These are phyloP conservation scores for Drosophila nigricruria DNA, from an alignment of 2,888 invertebrate genomes.

Conservation along the genomic window DNA sequence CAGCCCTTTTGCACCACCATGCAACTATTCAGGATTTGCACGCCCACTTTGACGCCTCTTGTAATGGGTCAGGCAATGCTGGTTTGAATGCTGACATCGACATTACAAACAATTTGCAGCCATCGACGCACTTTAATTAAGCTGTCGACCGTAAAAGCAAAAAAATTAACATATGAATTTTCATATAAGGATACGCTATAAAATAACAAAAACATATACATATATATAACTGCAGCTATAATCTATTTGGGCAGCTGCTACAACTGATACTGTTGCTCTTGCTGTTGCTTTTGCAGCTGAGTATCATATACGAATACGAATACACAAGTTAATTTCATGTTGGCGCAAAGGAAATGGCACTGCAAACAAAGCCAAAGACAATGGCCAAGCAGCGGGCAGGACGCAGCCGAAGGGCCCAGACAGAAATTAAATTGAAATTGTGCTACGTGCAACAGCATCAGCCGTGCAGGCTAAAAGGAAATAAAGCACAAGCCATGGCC, in stretches of 20 bases:
- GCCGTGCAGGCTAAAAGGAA: conserved; percentile 61
- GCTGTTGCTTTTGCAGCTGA: conserved; percentile 27
- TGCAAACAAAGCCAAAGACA: conserved; percentile 77
- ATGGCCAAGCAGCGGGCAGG: conserved; percentile 45
- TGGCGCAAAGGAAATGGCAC: conserved; percentile 71
- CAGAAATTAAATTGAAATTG: conserved; percentile 79
- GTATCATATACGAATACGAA: conserved; percentile 37
- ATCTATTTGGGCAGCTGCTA: conserved; percentile 48
- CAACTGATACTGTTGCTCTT: conserved; percentile 9
- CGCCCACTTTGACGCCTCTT: neutral
- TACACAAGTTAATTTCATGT: conserved; percentile 70
- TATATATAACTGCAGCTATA: conserved; percentile 42
- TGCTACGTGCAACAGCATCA: conserved; percentile 57
- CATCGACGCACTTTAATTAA: conserved; percentile 66
- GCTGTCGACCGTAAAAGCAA: conserved; percentile 47
- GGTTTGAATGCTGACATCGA: conserved; percentile 31
- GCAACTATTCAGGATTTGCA: neutral
- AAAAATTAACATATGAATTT: conserved; percentile 26
- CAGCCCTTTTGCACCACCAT: conserved; percentile 16
- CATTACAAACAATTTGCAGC: conserved; percentile 60
- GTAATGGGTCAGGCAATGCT: conserved; percentile 41
- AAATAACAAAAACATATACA: conserved; percentile 42
- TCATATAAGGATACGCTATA: conserved; percentile 31
- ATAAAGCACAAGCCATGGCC: conserved; percentile 59
- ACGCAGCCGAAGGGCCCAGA: conserved; percentile 47